phyloP scores from a whole-genome alignment of 2,888 invertebrate genomes.

The Bombylius major region DNA sequence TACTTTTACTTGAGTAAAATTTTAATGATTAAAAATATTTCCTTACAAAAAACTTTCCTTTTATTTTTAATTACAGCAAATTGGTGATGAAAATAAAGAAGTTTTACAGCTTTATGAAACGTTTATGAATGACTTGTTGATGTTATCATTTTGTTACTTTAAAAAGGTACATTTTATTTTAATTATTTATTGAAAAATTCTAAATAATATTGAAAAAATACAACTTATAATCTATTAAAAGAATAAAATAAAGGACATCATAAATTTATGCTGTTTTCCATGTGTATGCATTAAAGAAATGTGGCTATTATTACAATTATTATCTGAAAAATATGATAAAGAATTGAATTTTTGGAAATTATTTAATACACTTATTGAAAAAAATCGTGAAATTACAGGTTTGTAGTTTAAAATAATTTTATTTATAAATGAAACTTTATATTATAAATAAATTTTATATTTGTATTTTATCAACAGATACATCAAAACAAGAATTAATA shows the following conservation, averaged over 20 bases:
- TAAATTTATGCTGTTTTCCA: constrained; percentile 39
- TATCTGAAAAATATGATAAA: constrained; percentile 30
- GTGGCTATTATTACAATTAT: constrained; percentile 42
- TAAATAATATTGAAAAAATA: too few species aligned
- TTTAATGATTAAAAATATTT: too few species aligned
- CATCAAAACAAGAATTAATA: constrained; percentile 18
- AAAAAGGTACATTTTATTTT: constrained; percentile 14
- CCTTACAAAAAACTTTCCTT: not conserved
- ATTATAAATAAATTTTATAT: too few species aligned
- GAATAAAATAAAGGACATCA: constrained; percentile 35
- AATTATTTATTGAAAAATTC: not conserved
- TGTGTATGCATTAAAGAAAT: constrained; percentile 46
- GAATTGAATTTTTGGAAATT: constrained; percentile 36
- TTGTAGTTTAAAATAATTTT: not conserved
- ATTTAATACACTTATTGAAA: constrained; percentile 30
- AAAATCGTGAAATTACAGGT: constrained; percentile 22
- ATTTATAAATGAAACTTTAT: not conserved
- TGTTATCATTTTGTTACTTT: constrained; percentile 23
- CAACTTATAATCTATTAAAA: constrained; percentile 16
- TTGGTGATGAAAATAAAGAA: not conserved
- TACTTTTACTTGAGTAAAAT: too few species aligned
- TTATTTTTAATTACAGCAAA: not conserved
- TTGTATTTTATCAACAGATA: not conserved
- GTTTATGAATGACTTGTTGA: constrained; percentile 22
- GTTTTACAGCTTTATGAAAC: constrained; percentile 20